Evolutionary conservation across 2,888 invertebrate genomes (phyloP).

Genomic region (Polydrusus tereticollis): DNA sequence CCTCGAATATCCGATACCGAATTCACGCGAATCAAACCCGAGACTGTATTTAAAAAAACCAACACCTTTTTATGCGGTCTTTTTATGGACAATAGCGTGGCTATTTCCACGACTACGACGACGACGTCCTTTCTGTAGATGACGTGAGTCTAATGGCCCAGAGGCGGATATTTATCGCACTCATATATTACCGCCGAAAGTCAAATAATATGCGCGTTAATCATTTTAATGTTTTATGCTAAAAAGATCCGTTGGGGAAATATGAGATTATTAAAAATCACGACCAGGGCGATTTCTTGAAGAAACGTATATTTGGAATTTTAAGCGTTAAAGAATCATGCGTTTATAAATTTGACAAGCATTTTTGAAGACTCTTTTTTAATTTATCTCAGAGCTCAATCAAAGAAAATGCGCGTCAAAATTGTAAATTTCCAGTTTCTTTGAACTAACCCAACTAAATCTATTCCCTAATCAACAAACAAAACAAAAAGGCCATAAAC

Average conservation of each 20-base stretch:
- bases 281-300: background rate
- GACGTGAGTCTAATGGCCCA: conserved; percentile 48
- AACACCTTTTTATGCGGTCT: background rate
- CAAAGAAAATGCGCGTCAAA: too few relatives aligned
- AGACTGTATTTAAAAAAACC: background rate
- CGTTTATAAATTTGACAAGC: too few relatives aligned
- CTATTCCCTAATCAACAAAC: conserved; percentile 14
- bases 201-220: conserved; percentile 46
- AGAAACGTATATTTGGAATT: background rate
- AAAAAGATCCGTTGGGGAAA: conserved; percentile 38
- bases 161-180: conserved; percentile 43
- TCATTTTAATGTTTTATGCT: conserved; percentile 50
- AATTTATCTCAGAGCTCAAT: too few relatives aligned
- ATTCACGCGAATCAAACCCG: background rate
- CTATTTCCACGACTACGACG: conserved; percentile 20
- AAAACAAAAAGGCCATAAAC: conserved; percentile 23
- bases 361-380: too few relatives aligned
- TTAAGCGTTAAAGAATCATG: background rate
- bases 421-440: too few relatives aligned
- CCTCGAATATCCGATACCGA: background rate
- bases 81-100: conserved; percentile 26
- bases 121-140: conserved; percentile 37
- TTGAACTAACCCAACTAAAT: too few relatives aligned
- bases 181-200: conserved; percentile 45
- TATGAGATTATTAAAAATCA: conserved; percentile 20